phyloP scores from a whole-genome alignment of 2,888 invertebrate genomes.

The Smittia aterrima region DNA sequence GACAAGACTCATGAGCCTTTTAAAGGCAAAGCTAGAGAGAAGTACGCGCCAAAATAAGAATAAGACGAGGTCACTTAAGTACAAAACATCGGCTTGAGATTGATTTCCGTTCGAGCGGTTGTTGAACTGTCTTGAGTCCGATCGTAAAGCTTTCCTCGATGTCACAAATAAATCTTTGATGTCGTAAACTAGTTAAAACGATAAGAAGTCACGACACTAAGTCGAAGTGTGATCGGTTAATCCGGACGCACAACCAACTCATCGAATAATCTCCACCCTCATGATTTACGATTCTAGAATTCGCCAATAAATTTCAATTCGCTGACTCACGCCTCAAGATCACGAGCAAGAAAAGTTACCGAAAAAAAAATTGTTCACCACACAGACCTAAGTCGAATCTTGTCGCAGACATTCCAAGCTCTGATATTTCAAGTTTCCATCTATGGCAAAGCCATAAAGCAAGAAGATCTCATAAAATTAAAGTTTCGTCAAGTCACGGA shows the following conservation, averaged over 20 bases:
- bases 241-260: too few relatives aligned
- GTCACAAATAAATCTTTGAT: too few relatives aligned
- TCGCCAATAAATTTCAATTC: too few relatives aligned
- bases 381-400: background rate
- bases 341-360: background rate
- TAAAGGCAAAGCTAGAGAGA: background rate
- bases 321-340: background rate
- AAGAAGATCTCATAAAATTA: background rate
- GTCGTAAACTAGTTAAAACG: too few relatives aligned
- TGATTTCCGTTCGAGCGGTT: background rate
- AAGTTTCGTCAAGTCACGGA: background rate
- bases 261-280: too few relatives aligned
- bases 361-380: constrained; percentile 2
- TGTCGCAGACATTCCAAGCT: constrained; percentile 38
- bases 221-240: too few relatives aligned
- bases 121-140: background rate
- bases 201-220: too few relatives aligned
- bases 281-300: too few relatives aligned
- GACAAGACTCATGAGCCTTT: background rate
- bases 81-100: background rate
- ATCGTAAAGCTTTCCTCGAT: too few relatives aligned
- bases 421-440: constrained; percentile 39
- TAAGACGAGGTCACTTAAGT: background rate
- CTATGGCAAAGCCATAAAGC: constrained; percentile 8
- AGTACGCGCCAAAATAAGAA: background rate